Evolutionary conservation across 2,888 invertebrate species (phyloP), one percentile per base, ranked within the genome.

Genomic region (Agrotis segetum): DNA sequence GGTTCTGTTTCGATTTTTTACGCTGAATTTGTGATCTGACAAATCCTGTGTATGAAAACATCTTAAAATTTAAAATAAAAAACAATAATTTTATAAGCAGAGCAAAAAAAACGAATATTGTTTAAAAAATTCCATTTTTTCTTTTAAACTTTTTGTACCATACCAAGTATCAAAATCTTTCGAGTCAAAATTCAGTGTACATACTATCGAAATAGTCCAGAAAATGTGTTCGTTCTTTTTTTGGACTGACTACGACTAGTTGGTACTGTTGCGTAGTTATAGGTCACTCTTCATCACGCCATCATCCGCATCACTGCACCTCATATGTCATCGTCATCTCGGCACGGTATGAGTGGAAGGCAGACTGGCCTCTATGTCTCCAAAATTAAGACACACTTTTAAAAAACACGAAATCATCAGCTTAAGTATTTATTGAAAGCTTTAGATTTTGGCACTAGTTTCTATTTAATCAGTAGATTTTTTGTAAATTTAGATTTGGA

Each of bases 281-380:
- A 89, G 90, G 87, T 88, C 89, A 86, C 86, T 85, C 81, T 81
- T 79, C 90, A 88, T 91, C 90, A 90, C 90, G 91, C 90, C 89
- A 89, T 94, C 94, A 93, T 95, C 95, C 95, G 95, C 96, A 95
- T 96, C 96, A 95, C 95, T 92, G 89, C 94, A 94, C 92, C 86
- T 93, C 94, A 95, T 89, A 86, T 90, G 92, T 93, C 89, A 87
- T 90, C 84, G 86, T 94, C 94, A 94, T 94, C 88, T 85, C 63
- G 89, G 91, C 95, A 95, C 94, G 90, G 95, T 95, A 91, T 96
- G 96, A 94, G 91, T 93, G 95, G 93, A 86, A 84, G 92, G 90
- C 92, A 91, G 73, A 89, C 93, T 95, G 94, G 93, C 88, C 68
- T 82, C 79, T 85, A 88, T 81, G 74, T 71, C 67, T 81, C 9